Conservation (phyloP, 2,888 invertebrate species). For the Caenorhabditis panamensis region DNA sequence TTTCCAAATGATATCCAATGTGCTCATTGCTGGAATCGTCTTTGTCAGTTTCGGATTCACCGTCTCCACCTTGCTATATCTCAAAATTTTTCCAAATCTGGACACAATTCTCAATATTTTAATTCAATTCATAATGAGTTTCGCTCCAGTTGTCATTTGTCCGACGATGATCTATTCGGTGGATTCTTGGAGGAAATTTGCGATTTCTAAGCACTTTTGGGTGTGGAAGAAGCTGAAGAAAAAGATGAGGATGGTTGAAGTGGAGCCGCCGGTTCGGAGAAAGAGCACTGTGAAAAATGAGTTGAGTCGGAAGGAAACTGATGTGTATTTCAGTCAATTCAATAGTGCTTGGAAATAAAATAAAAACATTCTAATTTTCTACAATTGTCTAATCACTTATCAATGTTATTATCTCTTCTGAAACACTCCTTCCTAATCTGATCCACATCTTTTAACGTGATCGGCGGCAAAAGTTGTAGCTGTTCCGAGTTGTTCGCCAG, state of each 20-base stretch:
- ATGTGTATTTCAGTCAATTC: constrained; percentile 36
- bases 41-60: not conserved
- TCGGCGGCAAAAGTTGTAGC: constrained; percentile 48
- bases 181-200: constrained; percentile 16
- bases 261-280: not conserved
- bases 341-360: constrained; percentile 10
- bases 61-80: not conserved
- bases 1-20: constrained; percentile 17
- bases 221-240: not conserved
- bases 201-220: not conserved
- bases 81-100: constrained; percentile 2
- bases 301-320: constrained; percentile 24
- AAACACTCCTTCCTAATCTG: constrained; percentile 43
- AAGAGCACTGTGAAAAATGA: constrained; percentile 16
- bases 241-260: not conserved
- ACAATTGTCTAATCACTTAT: too few species aligned
- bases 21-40: constrained; percentile 4
- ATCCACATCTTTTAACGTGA: constrained; percentile 65
- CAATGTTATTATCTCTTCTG: not conserved
- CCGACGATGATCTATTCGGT: constrained; percentile 25
- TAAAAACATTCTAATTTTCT: not conserved
- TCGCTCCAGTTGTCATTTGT: constrained; percentile 8
- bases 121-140: constrained; percentile 10
- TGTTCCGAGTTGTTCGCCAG: constrained; percentile 25
- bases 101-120: constrained; percentile 10